A percentile compares a stretch with the other conserved stretches of the same genome.
phyloP scores from a whole-genome alignment of 2,888 invertebrate species.

The Amblyjoppa fuscipennis region DNA sequence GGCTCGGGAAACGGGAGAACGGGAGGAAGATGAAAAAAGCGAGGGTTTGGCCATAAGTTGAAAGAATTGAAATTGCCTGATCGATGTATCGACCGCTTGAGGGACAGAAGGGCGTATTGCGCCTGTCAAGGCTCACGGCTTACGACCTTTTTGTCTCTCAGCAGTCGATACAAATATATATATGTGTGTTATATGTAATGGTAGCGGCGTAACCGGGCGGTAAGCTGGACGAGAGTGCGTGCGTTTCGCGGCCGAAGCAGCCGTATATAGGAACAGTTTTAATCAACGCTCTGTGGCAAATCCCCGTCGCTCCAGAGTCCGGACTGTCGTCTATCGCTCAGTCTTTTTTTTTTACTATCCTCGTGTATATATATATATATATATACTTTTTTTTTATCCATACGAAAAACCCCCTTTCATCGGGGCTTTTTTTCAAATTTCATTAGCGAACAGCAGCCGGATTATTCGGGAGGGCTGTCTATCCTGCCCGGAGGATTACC shows the following conservation, averaged over 20 bases:
- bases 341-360: constrained; percentile 63
- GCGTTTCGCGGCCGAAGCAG: constrained; percentile 61
- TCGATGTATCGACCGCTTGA: neutral
- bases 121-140: no score
- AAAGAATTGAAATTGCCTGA: constrained; percentile 39
- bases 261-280: constrained; percentile 82
- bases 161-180: constrained; percentile 36
- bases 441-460: constrained; percentile 83
- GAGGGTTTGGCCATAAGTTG: constrained; percentile 15
- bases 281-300: constrained; percentile 83
- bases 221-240: constrained; percentile 34
- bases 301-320: constrained; percentile 71
- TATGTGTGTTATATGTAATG: constrained; percentile 52
- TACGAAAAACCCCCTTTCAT: constrained; percentile 54
- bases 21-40: constrained; percentile 56
- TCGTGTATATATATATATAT: constrained; percentile 2
- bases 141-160: neutral
- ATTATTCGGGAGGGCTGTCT: constrained; percentile 75
- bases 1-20: neutral
- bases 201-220: constrained; percentile 39
- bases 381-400: constrained; percentile 25
- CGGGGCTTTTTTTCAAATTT: constrained; percentile 79
- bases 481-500: constrained; percentile 75
- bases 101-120: neutral
- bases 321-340: constrained; percentile 65